Base-by-base conservation (phyloP, 30 jellyfish, hydroid and myxozoan species). In the Hydra vulgaris region DNA sequence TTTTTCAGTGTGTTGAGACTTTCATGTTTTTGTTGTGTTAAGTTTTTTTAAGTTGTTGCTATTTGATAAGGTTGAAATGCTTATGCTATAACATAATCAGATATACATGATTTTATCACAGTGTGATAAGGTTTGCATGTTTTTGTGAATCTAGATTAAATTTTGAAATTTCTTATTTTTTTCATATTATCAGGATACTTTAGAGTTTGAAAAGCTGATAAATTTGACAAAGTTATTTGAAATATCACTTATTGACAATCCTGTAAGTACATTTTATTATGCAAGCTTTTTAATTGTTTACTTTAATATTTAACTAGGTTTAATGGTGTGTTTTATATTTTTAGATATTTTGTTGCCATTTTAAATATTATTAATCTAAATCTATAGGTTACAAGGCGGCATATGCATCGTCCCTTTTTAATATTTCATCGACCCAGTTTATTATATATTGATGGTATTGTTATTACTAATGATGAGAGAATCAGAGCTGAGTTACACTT, bases 401-500 rank as follows among this genome's bases (percentile, higher is more conserved):
- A 86, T 83, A 74, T 79, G 87, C 98, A 91, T 55, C 88, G 98
- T 19, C 96, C 96, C 17, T 79, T 86, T 94, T 79, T 91, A 15
- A 92, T 91, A 7, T 91, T 91, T 55, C 95, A 95, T n/a, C 95
- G 80, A 19, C 98, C 96, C 15, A 79, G 83, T 71, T 81, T 91
- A 19, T 23, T 91, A 27, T 54, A 92, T 67, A 91, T 91, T 27
- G 98, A 91, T 79, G 98, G 98, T 15, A 81, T 91, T 69, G 96
- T 91, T 16, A 96, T 91, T 27, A 86, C 98, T 7, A 82, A 79
- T 71, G 98, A 91, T 20, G 98, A 91, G 56, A 88, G 98, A 40
- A 74, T 96, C 54, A 86, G 87, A 86, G 98, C 98, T 18, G 98
- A 91, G 76, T 73, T 91, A 8, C 83, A 86, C 85, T 91, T 91